Evolutionary conservation across 2,888 invertebrate genomes (phyloP), one percentile per base, ranked within the genome.

Genomic region (Polydrusus cervinus): DNA sequence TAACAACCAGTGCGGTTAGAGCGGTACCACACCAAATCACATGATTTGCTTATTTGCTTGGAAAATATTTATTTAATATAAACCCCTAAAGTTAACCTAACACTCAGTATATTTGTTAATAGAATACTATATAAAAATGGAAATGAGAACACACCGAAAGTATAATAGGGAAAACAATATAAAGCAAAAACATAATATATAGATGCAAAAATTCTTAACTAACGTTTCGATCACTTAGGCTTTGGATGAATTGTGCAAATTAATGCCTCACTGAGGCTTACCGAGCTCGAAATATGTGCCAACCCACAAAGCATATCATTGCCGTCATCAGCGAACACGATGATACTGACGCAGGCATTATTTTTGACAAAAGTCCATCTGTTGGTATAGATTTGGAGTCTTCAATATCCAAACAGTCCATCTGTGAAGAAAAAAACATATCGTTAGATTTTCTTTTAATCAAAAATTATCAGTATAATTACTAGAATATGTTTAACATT

Each of bases 301-400:
- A 92, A 11, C 92, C 91, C 3, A 92, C 88, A 85, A 91, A 88
- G 83, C 91, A 89, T 69, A 92, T 88, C 34, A 92, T 90, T 5
- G 91, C 91, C 3, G 91, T 91, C 87, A 91, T 91, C 49, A 82
- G 60, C 10, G 82, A 80, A 53, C 78, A 75, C 1, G 82, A 80
- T 8, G 82, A 80, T 30, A 80, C 51, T 51, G 80, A 79, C 25
- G 79, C 74, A 66, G 90, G 89, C 55, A 91, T 88, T 55, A 91
- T 88, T 70, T 90, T 89, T 0, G 90, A 90, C 78, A 91, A 87
- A 72, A 91, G 86, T 30, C 90, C 89, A 0, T 88, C 87, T 40
- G 78, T 62, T 51, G 77, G 64, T 20, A 67, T 43, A 20, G 49
- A 38, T 57, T 74, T 74, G 30, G 69, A 20, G 45, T 76, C 66